Base-by-base conservation (phyloP, 1,140 invertebrate genomes). In the Drosophila ambigua region DNA sequence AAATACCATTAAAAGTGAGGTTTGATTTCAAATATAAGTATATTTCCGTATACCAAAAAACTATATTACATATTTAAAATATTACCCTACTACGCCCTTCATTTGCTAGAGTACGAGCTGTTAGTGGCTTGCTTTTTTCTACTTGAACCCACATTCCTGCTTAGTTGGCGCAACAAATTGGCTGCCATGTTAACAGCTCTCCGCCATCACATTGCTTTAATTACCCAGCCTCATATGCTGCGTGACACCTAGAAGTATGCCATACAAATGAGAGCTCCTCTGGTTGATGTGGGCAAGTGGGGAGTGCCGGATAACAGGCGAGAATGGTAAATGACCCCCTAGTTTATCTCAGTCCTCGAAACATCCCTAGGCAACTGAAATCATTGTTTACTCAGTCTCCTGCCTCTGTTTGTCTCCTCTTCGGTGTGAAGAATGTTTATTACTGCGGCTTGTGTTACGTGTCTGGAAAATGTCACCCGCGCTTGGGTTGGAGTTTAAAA, bases 321-420 rank as follows among this genome's bases (percentile, higher is more conserved):
- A 41, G 46, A 24, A 13, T 53, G 59, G 68, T 58, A 64, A 73
- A 64, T 74, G 54, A 51, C 59, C 46, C 46, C 52, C 41, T 48
- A 54, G 48, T 51, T 58, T 64, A 73, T 74, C 60, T 57, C 2
- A 13, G 50, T 8, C 8, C 24, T 24, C 2, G 23, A 24, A 24
- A 24, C 23, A 24, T 24, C 59, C 54, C 53, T 9, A 45, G 66
- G 66, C 72, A 81, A 82, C 53, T 72, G 78, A 81, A 77, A 81
- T 77, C 58, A 64, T 59, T 81, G 79, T 73, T 81, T 77, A 64
- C 61, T 46, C 59, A 67, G 61, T 43, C 62, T 20, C 20, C 20
- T 20, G 20, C 20, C 20, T 43, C 53, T 41, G 31, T 48, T 63
- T 63, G 26, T 41, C 31, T 58, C 11, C 20, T 64, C 65, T 39